Percentiles rank a stretch among this genome's conserved stretches.
These are phyloP conservation scores for Allacma fusca DNA, from an alignment of 2,888 invertebrate genomes.

Conservation along the genomic window DNA sequence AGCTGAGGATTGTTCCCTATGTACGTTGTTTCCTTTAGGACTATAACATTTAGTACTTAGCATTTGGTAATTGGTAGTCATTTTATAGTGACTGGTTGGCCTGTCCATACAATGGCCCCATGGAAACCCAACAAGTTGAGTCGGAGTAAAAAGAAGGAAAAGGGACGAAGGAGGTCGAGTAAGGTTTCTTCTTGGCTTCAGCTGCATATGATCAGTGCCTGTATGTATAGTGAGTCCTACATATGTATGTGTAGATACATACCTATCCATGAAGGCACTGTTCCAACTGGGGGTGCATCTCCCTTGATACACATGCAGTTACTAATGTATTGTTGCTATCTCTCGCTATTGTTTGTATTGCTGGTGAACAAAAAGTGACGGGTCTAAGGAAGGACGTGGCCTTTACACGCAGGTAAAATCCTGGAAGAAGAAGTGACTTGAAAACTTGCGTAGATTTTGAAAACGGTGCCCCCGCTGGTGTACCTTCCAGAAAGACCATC, in stretches of 20 bases:
- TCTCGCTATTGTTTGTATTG: constrained; percentile 7
- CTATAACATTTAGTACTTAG: background rate
- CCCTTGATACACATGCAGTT: background rate
- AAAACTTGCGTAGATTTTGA: constrained; percentile 8
- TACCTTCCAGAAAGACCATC: background rate
- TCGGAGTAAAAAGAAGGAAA: constrained; percentile 27
- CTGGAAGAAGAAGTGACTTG: constrained; percentile 12
- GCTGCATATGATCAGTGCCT: too few relatives aligned
- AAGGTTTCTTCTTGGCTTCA: constrained; percentile 19
- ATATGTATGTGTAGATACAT: background rate
- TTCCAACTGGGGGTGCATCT: background rate
- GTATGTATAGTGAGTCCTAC: background rate
- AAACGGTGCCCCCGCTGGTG: constrained; percentile 4
- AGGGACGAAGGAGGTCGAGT: constrained; percentile 40
- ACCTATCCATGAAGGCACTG: background rate
- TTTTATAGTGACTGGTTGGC: constrained; percentile 34
- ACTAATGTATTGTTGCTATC: constrained; percentile 1
- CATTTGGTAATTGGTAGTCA: constrained; percentile 38
- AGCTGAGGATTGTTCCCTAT: background rate
- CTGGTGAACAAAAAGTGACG: background rate
- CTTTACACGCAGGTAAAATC: background rate
- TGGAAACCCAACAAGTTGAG: constrained; percentile 4
- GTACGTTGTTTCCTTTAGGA: background rate
- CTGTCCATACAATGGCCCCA: constrained; percentile 2
- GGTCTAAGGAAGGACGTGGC: constrained; percentile 7